phyloP scores from a whole-genome alignment of 2,888 invertebrate species.

The Oxycera nigricornis region DNA sequence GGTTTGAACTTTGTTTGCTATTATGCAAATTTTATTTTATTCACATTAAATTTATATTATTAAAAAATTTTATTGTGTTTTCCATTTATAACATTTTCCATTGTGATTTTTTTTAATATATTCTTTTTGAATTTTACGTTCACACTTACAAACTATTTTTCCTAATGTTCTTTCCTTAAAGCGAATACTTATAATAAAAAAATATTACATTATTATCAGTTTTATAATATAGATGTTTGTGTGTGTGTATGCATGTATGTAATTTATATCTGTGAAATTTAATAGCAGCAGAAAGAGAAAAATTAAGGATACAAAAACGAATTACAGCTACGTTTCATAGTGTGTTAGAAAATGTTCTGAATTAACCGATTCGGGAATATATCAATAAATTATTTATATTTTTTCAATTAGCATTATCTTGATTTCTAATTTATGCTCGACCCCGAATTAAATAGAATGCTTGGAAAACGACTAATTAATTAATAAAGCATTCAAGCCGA shows the following conservation, averaged over 20 bases:
- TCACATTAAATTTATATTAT: background rate
- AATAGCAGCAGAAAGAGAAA: background rate
- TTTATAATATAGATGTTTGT: background rate
- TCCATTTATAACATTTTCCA: background rate
- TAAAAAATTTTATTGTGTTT: constrained; percentile 25
- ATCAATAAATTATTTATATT: background rate
- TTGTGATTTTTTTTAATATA: background rate
- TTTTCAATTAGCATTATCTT: no score
- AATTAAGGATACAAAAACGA: background rate
- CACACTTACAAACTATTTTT: background rate
- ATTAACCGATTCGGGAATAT: background rate
- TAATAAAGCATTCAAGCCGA: no score
- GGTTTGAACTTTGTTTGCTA: constrained; percentile 13
- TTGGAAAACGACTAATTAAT: no score
- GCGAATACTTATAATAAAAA: constrained; percentile 9
- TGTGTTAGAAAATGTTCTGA: background rate
- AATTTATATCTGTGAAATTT: background rate
- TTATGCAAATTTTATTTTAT: constrained; percentile 10
- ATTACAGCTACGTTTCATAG: no score
- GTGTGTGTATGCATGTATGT: background rate
- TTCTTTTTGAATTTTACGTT: background rate
- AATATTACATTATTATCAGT: background rate
- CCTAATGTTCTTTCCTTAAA: background rate
- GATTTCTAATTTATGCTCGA: no score
- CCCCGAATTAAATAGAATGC: no score